Base-by-base conservation (phyloP, 2,113 vertebrate genomes). In the Rhinopomastus cyanomelas region DNA sequence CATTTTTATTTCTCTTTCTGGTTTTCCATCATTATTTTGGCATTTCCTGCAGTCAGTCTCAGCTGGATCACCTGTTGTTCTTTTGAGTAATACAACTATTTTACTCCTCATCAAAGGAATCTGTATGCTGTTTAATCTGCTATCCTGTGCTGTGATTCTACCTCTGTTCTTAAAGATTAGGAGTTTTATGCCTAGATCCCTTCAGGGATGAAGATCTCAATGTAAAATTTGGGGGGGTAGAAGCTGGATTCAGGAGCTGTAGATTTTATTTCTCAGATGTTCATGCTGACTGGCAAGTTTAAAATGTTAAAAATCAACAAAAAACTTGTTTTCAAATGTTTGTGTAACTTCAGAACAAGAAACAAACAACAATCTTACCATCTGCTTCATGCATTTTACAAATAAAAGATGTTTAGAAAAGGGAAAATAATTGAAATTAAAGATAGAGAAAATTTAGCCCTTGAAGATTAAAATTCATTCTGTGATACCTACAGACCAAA, bases 361-460 rank as follows among this genome's bases (percentile, higher is more conserved):
- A 93, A 78, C 30, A 90, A 90, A 90, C 74, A 94, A 90, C 42
- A 75, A 55, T 75, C 66, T 42, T 67, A 13, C 84, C 89, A 93
- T 94, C 91, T 94, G 91, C 15, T 90, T 94, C 65, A 71, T 64
- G 29, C 48, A 64, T 66, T 83, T 5, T 20, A 48, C 25, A 72
- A 61, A 19, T 42, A 66, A 83, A 37, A 2, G 1, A 8, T 18
- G 67, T 83, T 75, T 72, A 60, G 14, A 56, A 56, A 81, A 75
- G 20, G 29, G 59, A 81, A 73, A 85, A 42, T 20, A 80, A 62
- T 22, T 0, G 0, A 83, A 12, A 26, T 82, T 76, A 80, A 81
- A 60, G 6, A 67, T 14, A 6, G 15, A 17, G 23, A 51, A 34
- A 74, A 37, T 12, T 3, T 5, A 48, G 42, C 2, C 7, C 8